phyloP scores from a whole-genome alignment of 2,888 invertebrate species.

The Chymomyza fuscimana region DNA sequence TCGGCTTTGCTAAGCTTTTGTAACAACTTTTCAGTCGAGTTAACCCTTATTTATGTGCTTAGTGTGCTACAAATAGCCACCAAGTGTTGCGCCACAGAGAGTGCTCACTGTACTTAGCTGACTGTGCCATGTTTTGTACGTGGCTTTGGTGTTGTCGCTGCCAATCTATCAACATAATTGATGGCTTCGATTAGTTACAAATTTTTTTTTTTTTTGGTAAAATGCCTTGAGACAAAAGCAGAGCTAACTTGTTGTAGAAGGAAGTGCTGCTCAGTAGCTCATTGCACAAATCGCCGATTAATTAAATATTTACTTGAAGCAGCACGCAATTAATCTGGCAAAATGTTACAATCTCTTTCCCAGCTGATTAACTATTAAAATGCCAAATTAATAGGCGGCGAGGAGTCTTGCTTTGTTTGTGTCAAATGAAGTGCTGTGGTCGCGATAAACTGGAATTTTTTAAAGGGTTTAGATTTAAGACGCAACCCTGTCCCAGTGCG shows the following conservation, averaged over 20 bases:
- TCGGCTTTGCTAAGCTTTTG: no score
- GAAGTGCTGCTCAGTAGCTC: constrained; percentile 47
- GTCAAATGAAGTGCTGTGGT: constrained; percentile 60
- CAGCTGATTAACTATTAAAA: constrained; percentile 42
- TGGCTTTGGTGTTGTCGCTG: constrained; percentile 48
- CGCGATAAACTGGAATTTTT: constrained; percentile 34
- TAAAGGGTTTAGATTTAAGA: constrained; percentile 17
- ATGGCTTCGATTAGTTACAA: constrained; percentile 78
- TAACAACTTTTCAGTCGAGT: no score
- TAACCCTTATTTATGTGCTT: no score
- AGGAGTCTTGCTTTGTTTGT: constrained; percentile 46
- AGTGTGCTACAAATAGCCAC: neutral
- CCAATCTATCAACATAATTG: constrained; percentile 79
- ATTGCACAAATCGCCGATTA: constrained; percentile 76
- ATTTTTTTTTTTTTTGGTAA: constrained; percentile 29
- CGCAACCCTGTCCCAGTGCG: neutral
- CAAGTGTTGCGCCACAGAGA: neutral
- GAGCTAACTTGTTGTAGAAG: neutral
- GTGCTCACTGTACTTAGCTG: neutral
- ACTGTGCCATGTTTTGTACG: constrained; percentile 42
- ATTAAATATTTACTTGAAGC: constrained; percentile 70
- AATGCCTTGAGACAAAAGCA: neutral
- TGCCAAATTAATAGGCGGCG: constrained; percentile 7
- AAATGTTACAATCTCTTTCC: constrained; percentile 34
- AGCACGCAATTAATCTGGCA: constrained; percentile 60